phyloP scores from a whole-genome alignment of 2,888 invertebrate genomes.

The Spisula subtruncata region DNA sequence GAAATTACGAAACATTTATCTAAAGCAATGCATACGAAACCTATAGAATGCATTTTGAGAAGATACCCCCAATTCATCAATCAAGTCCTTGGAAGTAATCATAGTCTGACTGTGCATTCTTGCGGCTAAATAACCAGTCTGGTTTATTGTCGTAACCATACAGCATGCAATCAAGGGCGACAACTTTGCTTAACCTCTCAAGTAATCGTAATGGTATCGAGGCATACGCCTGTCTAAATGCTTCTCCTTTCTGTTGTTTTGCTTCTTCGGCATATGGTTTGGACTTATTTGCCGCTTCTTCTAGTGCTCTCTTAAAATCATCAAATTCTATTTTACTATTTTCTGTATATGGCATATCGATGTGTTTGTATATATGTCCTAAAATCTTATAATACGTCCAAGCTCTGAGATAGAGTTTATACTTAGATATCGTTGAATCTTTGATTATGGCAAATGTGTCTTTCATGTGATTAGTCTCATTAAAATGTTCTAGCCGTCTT shows the following conservation, averaged over 20 bases:
- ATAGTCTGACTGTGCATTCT: background rate
- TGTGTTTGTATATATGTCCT: background rate
- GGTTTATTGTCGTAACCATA: too few relatives aligned
- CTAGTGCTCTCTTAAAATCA: background rate
- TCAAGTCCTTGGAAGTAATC: slow-evolving; percentile 1
- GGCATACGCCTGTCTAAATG: slow-evolving; percentile 8
- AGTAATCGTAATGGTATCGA: background rate
- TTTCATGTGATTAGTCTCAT: background rate
- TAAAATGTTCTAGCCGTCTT: background rate
- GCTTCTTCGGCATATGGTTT: background rate
- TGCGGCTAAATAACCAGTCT: background rate
- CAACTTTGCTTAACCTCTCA: slow-evolving; percentile 16
- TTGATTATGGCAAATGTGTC: background rate
- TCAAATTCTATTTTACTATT: background rate
- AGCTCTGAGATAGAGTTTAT: background rate
- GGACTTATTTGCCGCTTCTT: background rate
- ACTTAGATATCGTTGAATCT: slow-evolving; percentile 6
- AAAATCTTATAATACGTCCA: background rate
- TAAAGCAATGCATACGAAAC: too few relatives aligned
- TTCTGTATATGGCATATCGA: background rate
- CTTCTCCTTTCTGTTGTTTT: background rate
- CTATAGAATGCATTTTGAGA: too few relatives aligned
- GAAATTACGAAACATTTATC: too few relatives aligned
- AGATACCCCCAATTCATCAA: too few relatives aligned
- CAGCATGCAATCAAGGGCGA: too few relatives aligned